A percentile compares a stretch with the other conserved stretches of the same genome.
Evolutionary conservation across 2,113 vertebrate genomes (phyloP).

Genomic region (Tinamus guttatus): DNA sequence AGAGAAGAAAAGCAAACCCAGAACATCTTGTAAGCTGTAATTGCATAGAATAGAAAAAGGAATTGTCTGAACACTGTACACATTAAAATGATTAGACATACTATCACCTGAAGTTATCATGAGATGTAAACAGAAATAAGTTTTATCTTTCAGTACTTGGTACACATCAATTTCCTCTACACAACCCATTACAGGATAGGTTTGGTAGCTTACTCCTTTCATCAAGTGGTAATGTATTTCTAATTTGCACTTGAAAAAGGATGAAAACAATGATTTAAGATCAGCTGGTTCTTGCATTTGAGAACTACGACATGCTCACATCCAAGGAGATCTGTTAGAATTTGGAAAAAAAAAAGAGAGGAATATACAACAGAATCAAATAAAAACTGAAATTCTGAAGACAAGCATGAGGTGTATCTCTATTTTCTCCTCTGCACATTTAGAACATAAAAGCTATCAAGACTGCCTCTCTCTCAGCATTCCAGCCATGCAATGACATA

Average conservation of each 20-base stretch:
- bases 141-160: not conserved
- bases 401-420: not conserved
- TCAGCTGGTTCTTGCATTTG: not conserved
- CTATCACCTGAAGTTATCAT: not conserved
- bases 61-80: not conserved
- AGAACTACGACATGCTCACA: not conserved
- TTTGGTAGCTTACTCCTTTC: not conserved
- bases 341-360: not conserved
- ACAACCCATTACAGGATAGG: not conserved
- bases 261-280: not conserved
- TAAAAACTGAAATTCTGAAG: not conserved
- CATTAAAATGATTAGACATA: not conserved
- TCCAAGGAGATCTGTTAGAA: not conserved
- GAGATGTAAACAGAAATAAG: not conserved
- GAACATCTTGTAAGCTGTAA: not conserved
- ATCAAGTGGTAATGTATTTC: not conserved
- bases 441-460: not conserved
- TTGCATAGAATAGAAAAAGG: not conserved
- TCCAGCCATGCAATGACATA: not conserved
- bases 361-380: not conserved
- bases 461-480: not conserved
- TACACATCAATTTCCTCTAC: not conserved
- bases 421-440: rapidly evolving
- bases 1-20: not conserved
- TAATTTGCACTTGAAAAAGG: not conserved